These are phyloP conservation scores for Erpetoichthys calabaricus DNA, from an alignment of 2,797 vertebrate species.

Conservation along the genomic window DNA sequence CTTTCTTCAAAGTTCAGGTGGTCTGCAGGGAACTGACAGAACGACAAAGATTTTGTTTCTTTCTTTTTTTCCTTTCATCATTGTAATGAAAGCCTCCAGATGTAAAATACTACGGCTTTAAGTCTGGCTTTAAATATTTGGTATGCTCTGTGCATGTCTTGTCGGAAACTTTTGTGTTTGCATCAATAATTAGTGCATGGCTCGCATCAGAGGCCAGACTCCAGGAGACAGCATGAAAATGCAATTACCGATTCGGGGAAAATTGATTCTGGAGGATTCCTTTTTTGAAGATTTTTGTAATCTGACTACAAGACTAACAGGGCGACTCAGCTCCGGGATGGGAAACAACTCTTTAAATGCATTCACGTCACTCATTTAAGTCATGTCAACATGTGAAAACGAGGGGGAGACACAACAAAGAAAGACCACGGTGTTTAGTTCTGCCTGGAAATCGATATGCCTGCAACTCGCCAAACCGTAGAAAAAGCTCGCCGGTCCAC, in stretches of 20 bases:
- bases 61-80: too few species aligned
- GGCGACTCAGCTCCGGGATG: not conserved
- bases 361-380: not conserved
- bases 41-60: too few species aligned
- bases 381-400: conserved; percentile 3
- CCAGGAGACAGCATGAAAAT: conserved; percentile 3
- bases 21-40: too few species aligned
- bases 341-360: not conserved
- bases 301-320: not conserved
- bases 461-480: too few species aligned
- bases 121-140: conserved; percentile 5
- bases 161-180: conserved; percentile 5
- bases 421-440: too few species aligned
- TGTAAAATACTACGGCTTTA: not conserved
- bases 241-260: conserved; percentile 2
- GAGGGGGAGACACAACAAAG: too few species aligned
- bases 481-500: too few species aligned
- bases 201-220: not conserved
- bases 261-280: conserved; percentile 2
- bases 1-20: too few species aligned
- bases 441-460: too few species aligned
- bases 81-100: too few species aligned
- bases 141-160: conserved; percentile 9
- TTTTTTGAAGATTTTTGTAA: conserved; percentile 1
- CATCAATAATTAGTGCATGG: conserved; percentile 6